phyloP scores from a whole-genome alignment of 1,140 invertebrate genomes.

The Brachionus calyciflorus region DNA sequence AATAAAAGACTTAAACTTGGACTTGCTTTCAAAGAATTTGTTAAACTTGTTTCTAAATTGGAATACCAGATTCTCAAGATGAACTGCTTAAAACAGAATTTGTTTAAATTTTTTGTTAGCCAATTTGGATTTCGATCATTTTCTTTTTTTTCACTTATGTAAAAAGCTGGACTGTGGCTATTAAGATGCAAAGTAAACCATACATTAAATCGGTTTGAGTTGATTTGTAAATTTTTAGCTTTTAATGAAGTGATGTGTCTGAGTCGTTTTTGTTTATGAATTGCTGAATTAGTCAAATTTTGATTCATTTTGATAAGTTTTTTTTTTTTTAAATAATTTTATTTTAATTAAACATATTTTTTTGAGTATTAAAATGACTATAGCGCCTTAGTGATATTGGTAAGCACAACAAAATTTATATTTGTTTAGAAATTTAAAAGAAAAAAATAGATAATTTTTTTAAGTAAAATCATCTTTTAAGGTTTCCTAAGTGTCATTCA shows the following conservation, averaged over 20 bases:
- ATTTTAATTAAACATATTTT: not conserved
- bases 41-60: not conserved
- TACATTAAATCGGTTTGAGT: not conserved
- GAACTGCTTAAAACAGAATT: not conserved
- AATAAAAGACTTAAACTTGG: not conserved
- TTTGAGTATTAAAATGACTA: too few relatives aligned
- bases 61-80: slow-evolving; percentile 18
- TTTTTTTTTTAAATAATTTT: not conserved
- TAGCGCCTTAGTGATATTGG: too few relatives aligned
- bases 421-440: not conserved
- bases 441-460: too few relatives aligned
- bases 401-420: slow-evolving; percentile 29
- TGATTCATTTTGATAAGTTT: slow-evolving; percentile 5
- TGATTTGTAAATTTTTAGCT: slow-evolving; percentile 19
- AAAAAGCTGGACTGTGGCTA: not conserved
- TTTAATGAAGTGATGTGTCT: not conserved
- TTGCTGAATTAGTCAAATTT: not conserved
- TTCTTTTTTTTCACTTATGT: not conserved
- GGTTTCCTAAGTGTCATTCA: too few relatives aligned
- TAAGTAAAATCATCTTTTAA: too few relatives aligned
- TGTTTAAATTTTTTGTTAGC: not conserved
- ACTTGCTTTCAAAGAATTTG: not conserved
- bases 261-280: slow-evolving; percentile 7
- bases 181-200: slow-evolving; percentile 7
- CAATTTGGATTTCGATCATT: slow-evolving; percentile 27